Base-by-base conservation (phyloP, 2,113 vertebrate species). In the Poeciliopsis occidentalis region DNA sequence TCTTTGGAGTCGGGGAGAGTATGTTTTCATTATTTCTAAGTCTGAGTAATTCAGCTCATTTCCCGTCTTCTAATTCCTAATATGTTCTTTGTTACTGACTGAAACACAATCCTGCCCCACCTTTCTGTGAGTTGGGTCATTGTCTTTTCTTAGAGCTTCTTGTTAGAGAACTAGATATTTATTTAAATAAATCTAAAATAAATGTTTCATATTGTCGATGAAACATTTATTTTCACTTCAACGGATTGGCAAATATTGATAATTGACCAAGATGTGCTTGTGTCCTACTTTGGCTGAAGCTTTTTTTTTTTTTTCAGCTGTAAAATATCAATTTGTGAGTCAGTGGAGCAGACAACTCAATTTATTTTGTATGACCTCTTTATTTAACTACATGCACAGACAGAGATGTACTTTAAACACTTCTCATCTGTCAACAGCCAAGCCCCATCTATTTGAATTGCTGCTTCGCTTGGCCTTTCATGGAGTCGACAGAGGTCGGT, bases 1-100 rank as follows among this genome's bases (percentile, higher is more conserved):
- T 72, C 51, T 81, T 89, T 77, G 57, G 37, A 77, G 81, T 37
- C 73, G 1, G 2, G 41, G 64, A 68, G 66, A 51, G 82, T 79
- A 66, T 78, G 79, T 85, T 90, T 69, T 85, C 82, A 85, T 89
- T 89, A 85, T 78, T 31, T n/a, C 70, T 41, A 77, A 85, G 76
- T 85, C 71, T 73, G 68, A 65, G 66, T 51, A 78, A 64, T 47
- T 60, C 66, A 87, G 82, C 75, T 85, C 75, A 81, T 78, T 83
- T 81, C 74, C 73, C 64, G 27, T 30, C 83, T 82, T 72, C 76
- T 78, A 85, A 80, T 80, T 88, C 73, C 61, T 85, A 30, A 85
- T 78, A 75, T 71, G 60, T 71, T 75, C 72, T 79, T 85, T 80
- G 79, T 65, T 83, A 72, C 44, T 70, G 74, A 76, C 76, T 87